Evolutionary conservation across 1,140 invertebrate genomes (phyloP), one percentile per base, ranked within the genome.

Genomic region (Maconellicoccus hirsutus): DNA sequence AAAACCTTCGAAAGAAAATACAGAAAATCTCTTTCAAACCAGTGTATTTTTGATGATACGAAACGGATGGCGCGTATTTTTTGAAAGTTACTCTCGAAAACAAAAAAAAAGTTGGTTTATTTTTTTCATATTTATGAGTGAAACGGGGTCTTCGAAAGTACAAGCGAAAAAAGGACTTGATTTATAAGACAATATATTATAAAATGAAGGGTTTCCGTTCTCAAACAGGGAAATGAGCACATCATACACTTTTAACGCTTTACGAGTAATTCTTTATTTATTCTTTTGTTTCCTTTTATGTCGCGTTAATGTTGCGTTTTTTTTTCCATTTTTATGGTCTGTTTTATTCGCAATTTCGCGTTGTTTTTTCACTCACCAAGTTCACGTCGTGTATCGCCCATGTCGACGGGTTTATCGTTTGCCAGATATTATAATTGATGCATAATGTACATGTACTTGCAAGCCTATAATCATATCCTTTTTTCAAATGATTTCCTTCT

Each of bases 231-330:
- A 66, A 66, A 66, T 66, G 61, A 66, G 61, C 61, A 66, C 61
- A 66, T 66, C 61, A 66, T 66, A 66, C 61, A 66, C 61, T 66
- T 66, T 66, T 66, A 66, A 66, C 61, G 61, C 61, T 66, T 66
- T 66, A 66, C 61, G 61, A 66, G 25, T 66, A 66, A 66, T 66
- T 66, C 61, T 66, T 66, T 66, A 66, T 66, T 66, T 66, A 66
- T 66, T 66, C 61, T 66, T 66, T 66, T 66, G 61, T 66, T 26
- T 66, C 22, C 61, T 66, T 66, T 66, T 66, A 26, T 66, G 61
- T 66, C 61, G 61, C 61, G 25, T 66, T 66, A 25, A 66, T 66
- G 61, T 66, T 66, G 19, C 16, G 22, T 26, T 66, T 23, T 66
- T 66, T 23, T 66, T 59, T 66, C 16, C 22, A 23, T 16, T 66